These are phyloP conservation scores for Ephestia elutella DNA, from an alignment of 1,140 invertebrate species.

Conservation along the genomic window DNA sequence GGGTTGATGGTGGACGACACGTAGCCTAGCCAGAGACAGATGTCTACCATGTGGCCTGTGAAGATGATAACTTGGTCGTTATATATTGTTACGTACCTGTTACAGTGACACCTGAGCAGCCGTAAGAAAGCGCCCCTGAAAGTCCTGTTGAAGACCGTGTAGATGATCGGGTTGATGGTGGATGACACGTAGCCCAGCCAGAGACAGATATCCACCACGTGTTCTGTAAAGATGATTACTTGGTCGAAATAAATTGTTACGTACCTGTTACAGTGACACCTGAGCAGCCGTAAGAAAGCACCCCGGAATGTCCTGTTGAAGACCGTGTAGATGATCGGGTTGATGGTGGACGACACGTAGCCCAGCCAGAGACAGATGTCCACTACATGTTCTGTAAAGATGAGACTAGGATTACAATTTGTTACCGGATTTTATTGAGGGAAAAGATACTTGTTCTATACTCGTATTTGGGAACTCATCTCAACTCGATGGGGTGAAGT, in stretches of 20 bases:
- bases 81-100: too few relatives aligned
- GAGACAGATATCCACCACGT: slow-evolving; percentile 84
- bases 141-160: slow-evolving; percentile 91
- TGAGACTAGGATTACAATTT: too few relatives aligned
- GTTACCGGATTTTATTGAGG: too few relatives aligned
- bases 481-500: too few relatives aligned
- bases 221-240: slow-evolving; percentile 62
- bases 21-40: slow-evolving; percentile 91
- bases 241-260: too few relatives aligned
- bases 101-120: slow-evolving; percentile 83
- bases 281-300: slow-evolving; percentile 85
- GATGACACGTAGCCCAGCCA: slow-evolving; percentile 94
- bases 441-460: too few relatives aligned
- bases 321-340: slow-evolving; percentile 90
- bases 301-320: slow-evolving; percentile 91
- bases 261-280: slow-evolving; percentile 84
- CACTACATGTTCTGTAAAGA: slow-evolving; percentile 77
- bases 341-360: slow-evolving; percentile 90
- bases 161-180: slow-evolving; percentile 89
- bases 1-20: slow-evolving; percentile 90
- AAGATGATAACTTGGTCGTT: too few relatives aligned
- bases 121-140: slow-evolving; percentile 89
- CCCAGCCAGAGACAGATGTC: slow-evolving; percentile 90
- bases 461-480: too few relatives aligned
- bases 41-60: slow-evolving; percentile 80